These are phyloP conservation scores for Ondatra zibethicus DNA, from an alignment of 2,113 vertebrate genomes.

Conservation along the genomic window DNA sequence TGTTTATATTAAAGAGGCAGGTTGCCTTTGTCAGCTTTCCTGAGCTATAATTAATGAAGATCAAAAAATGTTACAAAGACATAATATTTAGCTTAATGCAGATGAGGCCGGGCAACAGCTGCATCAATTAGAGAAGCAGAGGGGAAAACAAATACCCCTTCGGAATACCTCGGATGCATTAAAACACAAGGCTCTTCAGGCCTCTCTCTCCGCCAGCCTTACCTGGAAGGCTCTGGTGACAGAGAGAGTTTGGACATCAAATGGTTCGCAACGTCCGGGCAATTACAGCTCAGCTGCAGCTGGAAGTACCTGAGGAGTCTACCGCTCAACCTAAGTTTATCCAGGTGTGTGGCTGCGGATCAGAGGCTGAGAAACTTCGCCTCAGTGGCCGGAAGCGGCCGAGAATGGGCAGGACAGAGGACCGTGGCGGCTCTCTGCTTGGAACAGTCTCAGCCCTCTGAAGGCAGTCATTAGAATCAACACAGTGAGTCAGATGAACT, in stretches of 20 bases:
- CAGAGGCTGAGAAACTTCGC: constrained; percentile 25
- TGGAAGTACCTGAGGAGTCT: constrained; percentile 12
- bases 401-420: constrained; percentile 61
- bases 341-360: constrained; percentile 65
- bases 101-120: constrained; percentile 82
- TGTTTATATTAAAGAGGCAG: constrained; percentile 89
- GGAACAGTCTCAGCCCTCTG: neutral
- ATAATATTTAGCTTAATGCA: constrained; percentile 86
- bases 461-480: constrained; percentile 17
- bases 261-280: neutral
- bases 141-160: constrained; percentile 73
- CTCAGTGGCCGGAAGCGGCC: neutral
- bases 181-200: constrained; percentile 10
- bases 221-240: constrained; percentile 23
- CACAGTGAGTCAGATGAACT: neutral
- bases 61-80: constrained; percentile 90
- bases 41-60: constrained; percentile 92
- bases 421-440: neutral
- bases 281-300: neutral
- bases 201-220: neutral
- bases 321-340: neutral
- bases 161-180: constrained; percentile 4
- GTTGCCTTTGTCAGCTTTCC: constrained; percentile 85
- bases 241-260: constrained; percentile 54
- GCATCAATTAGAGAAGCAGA: constrained; percentile 79